Evolutionary conservation across 92 coral and sea anemone species (phyloP), one percentile per base, ranked within the genome.

Genomic region (Bergia puertoricense): DNA sequence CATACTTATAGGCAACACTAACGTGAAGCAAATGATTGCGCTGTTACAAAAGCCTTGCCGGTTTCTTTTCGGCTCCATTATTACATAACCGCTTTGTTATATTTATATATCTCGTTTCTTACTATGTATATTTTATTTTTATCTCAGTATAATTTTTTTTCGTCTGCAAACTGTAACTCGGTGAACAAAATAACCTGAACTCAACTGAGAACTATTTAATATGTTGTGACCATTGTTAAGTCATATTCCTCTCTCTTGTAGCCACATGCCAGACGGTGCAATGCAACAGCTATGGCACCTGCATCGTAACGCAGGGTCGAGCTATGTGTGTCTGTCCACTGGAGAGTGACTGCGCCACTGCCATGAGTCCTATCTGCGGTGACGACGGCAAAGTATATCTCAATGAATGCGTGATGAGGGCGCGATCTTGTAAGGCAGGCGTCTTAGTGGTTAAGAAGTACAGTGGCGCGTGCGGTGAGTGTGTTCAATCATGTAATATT

Each of bases 381-480:
- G 73, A 93, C 40, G 98, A 97, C 74, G 88, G 90, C 66, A 76
- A 74, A 45, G 88, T 78, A 16, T 95, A 97, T 88, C 42, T 39
- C 4, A 97, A 85, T 74, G 91, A 90, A 10, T 97, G 99, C 72
- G 89, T 91, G 57, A 88, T 95, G 93, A 81, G 86, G 86, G 97
- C 93, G 1, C 78, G 92, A 65, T 91, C 98, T 30, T 97, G 99
- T 89, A 81, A 74, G 15, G 85, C 71, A 14, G 86, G 91, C n/a
- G 45, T 79, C 45, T 1, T 88, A 23, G 90, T 95, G 44, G 94
- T 89, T 8, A 88, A 92, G 51, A 89, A 86, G 46, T 94, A 92
- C 89, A 62, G 87, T 10, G 98, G 96, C 50, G 88, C 94, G 40
- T 95, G 99, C 88, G 96, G 98, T 97, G 88, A 74, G 97, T 86